Evolutionary conservation across 2,113 vertebrate genomes (phyloP).

Genomic region (Maccullochella peelii): DNA sequence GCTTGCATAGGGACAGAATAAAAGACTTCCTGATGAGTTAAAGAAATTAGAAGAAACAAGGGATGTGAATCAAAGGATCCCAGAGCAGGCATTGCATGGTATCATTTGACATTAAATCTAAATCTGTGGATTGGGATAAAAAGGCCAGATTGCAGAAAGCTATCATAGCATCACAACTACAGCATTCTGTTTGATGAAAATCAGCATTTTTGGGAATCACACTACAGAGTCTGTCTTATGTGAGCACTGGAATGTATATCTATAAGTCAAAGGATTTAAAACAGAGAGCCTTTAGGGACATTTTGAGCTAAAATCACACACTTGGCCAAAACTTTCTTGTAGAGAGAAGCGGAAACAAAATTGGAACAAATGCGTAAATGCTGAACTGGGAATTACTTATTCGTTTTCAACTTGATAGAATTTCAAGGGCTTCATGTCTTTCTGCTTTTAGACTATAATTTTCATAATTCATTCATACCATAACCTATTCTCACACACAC

Average conservation of each 20-base stretch:
- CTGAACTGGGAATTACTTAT: slow-evolving; percentile 25
- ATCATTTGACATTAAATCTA: slow-evolving; percentile 7
- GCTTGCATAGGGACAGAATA: slow-evolving; percentile 11
- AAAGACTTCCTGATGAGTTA: slow-evolving; percentile 47
- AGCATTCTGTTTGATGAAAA: too few relatives aligned
- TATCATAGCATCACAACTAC: background rate
- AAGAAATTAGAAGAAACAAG: slow-evolving; percentile 35
- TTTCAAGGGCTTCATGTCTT: slow-evolving; percentile 25
- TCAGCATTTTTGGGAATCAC: too few relatives aligned
- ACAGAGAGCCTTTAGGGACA: background rate
- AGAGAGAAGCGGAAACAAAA: background rate
- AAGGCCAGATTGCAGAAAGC: slow-evolving; percentile 34
- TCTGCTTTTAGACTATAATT: slow-evolving; percentile 3
- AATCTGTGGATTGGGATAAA: slow-evolving; percentile 30
- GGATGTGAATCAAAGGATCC: slow-evolving; percentile 17
- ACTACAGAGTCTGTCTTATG: slow-evolving; percentile 19
- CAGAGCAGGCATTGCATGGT: background rate
- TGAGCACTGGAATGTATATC: background rate
- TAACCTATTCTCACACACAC: slow-evolving; percentile 1
- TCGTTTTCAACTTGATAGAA: slow-evolving; percentile 14
- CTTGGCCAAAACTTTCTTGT: background rate
- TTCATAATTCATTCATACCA: slow-evolving; percentile 20
- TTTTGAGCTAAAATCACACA: background rate
- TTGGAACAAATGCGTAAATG: slow-evolving; percentile 21
- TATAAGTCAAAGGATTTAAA: background rate